Conservation (phyloP, 1,140 invertebrate species). For the Aphelenchoides fujianensis region DNA sequence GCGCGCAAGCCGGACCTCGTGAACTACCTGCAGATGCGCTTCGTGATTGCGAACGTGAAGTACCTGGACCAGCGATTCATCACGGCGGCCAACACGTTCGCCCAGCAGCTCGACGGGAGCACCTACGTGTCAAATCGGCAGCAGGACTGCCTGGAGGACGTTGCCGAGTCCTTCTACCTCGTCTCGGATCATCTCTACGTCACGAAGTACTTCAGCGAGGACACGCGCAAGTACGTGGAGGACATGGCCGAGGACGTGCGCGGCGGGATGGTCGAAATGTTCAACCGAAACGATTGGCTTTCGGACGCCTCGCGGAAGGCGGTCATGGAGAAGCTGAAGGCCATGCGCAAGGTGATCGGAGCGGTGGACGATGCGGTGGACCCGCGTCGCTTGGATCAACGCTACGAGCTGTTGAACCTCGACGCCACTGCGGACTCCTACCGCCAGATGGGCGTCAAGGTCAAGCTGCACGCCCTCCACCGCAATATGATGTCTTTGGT, state of each 20-base stretch:
- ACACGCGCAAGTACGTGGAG: not conserved
- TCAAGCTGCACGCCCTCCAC: not conserved
- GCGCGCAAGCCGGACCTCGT: not conserved
- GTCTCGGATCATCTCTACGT: not conserved
- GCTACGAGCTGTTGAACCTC: not conserved
- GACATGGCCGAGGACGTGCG: not conserved
- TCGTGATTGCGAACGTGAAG: not conserved
- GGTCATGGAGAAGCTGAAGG: not conserved
- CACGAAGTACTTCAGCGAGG: not conserved
- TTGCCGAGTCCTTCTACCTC: slow-evolving; percentile 3
- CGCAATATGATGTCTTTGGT: not conserved
- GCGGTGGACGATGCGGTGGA: not conserved
- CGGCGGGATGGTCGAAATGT: not conserved
- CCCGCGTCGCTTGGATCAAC: not conserved
- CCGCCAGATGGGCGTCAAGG: not conserved
- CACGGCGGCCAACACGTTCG: not conserved
- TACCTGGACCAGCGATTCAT: not conserved
- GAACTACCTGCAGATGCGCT: not conserved
- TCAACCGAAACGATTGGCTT: not conserved
- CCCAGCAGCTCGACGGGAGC: not conserved
- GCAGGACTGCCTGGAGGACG: slow-evolving; percentile 8
- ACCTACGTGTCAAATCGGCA: not conserved
- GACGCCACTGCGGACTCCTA: not conserved
- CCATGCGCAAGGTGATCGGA: not conserved
- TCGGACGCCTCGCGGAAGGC: not conserved